A percentile compares a stretch with the other conserved stretches of the same genome.
Evolutionary conservation across 2,888 invertebrate genomes (phyloP).

Genomic region (Tolmerus cingulatus): DNA sequence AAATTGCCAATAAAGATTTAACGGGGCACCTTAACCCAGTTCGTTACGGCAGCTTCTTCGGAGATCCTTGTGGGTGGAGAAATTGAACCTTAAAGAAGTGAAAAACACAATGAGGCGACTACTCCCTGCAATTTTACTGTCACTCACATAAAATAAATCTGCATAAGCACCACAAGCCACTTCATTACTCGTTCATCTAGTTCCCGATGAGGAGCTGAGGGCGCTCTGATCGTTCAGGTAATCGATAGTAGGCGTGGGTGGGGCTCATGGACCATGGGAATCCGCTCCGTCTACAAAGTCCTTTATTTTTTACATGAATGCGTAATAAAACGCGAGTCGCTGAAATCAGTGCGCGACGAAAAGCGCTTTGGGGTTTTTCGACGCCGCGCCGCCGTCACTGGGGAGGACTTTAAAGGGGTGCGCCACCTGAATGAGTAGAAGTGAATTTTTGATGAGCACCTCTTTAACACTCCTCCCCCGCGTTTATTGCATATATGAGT

Average conservation of each 20-base stretch:
- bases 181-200: neutral
- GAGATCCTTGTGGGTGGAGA: neutral
- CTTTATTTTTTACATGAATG: neutral
- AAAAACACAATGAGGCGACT: neutral
- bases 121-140: neutral
- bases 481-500: neutral
- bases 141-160: neutral
- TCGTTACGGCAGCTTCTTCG: neutral
- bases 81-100: neutral
- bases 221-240: neutral
- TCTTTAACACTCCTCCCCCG: neutral
- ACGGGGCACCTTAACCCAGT: neutral
- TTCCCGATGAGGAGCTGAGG: neutral
- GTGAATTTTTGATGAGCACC: neutral
- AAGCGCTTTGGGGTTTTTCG: neutral
- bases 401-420: neutral
- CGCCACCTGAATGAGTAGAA: neutral
- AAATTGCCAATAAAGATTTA: neutral
- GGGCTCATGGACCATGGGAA: neutral
- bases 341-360: neutral
- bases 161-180: neutral
- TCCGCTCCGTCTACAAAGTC: neutral
- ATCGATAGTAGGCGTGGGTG: neutral
- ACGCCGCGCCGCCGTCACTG: neutral
- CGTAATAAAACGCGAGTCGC: neutral